phyloP scores from a whole-genome alignment of 1,140 invertebrate genomes.

The Mya arenaria region DNA sequence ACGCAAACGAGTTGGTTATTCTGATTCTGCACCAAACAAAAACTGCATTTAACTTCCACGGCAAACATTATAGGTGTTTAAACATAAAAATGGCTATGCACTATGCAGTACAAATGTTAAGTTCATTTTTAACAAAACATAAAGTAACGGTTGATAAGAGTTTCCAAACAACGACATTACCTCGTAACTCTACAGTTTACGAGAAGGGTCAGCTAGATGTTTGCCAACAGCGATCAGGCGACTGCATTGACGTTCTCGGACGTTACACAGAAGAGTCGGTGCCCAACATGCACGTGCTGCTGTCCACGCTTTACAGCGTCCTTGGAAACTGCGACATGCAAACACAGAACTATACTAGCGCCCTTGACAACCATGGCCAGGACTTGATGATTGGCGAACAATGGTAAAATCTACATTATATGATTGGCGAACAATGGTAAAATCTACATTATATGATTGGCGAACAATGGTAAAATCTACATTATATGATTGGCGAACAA shows the following conservation, averaged over 20 bases:
- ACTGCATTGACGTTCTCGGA: conserved; percentile 65
- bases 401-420: too few relatives aligned
- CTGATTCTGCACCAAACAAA: too few relatives aligned
- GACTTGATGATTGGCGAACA: conserved; percentile 72
- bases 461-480: too few relatives aligned
- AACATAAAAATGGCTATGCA: too few relatives aligned
- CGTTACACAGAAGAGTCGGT: conserved; percentile 69
- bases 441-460: too few relatives aligned
- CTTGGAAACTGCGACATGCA: conserved; percentile 77
- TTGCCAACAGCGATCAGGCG: conserved; percentile 37
- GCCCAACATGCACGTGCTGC: conserved; percentile 68
- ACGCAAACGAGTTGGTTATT: too few relatives aligned
- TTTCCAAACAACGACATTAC: neutral
- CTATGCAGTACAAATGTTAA: too few relatives aligned
- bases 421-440: conserved; percentile 70
- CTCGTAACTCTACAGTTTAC: conserved; percentile 11
- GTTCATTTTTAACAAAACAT: too few relatives aligned
- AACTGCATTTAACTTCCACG: too few relatives aligned
- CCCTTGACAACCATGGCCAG: conserved; percentile 71
- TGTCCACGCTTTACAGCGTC: conserved; percentile 74
- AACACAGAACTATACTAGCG: conserved; percentile 66
- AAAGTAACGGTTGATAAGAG: too few relatives aligned
- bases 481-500: too few relatives aligned
- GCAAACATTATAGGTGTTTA: too few relatives aligned
- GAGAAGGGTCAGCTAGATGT: conserved; percentile 13